These are phyloP conservation scores for Triplophysa tibetana DNA, from an alignment of 2,113 vertebrate genomes.

Conservation along the genomic window DNA sequence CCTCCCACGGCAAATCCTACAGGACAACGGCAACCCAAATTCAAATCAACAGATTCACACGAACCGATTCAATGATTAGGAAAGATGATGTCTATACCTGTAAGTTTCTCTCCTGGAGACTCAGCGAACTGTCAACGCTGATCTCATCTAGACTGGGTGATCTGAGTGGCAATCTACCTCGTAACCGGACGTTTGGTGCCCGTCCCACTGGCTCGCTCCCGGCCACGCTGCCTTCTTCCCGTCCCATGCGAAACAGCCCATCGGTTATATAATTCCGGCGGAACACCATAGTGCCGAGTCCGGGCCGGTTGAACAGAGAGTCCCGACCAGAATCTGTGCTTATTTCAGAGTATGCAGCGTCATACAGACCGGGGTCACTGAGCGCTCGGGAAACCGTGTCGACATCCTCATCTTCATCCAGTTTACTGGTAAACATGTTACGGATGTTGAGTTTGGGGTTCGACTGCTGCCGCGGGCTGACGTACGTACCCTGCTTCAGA, in stretches of 20 bases:
- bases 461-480: conserved; percentile 72
- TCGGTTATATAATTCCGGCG: conserved; percentile 89
- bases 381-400: conserved; percentile 91
- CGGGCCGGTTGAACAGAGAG: conserved; percentile 91
- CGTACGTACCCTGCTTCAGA: conserved; percentile 86
- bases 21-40: conserved; percentile 16
- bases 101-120: conserved; percentile 82
- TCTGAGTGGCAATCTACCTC: conserved; percentile 68
- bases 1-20: conserved; percentile 86
- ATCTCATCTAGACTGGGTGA: conserved; percentile 82
- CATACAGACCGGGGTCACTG: conserved; percentile 85
- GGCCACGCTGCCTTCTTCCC: conserved; percentile 59
- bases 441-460: conserved; percentile 82
- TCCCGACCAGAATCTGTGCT: conserved; percentile 94
- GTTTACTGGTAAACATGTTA: conserved; percentile 88
- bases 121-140: conserved; percentile 87
- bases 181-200: conserved; percentile 54
- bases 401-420: conserved; percentile 5
- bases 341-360: conserved; percentile 86
- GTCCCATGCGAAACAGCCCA: conserved; percentile 82
- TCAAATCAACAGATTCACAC: conserved; percentile 3
- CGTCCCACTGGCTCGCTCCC: conserved; percentile 52
- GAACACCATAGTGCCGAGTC: conserved; percentile 95
- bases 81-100: conserved; percentile 25
- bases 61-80: neutral